Evolutionary conservation across 2,797 vertebrate species (phyloP), one percentile per base, ranked within the genome.

Genomic region (Peromyscus eremicus): DNA sequence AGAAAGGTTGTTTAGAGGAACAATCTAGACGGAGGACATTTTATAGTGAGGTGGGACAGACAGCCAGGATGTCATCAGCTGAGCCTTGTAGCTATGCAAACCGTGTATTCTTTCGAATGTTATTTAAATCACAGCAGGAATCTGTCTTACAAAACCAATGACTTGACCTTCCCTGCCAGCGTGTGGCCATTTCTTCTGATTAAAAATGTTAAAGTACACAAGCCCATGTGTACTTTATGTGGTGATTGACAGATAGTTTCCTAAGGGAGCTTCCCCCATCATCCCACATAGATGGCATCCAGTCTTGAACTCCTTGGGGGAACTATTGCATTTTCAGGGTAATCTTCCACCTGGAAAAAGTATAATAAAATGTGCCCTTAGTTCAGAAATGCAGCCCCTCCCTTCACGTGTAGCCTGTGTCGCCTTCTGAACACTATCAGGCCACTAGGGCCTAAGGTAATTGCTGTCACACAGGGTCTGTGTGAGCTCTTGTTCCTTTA

Each of bases 261-360:
- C 11, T 13, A 23, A 57, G 6, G 23, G 55, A 4, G 7, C 43
- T 87, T 70, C 49, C 76, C 77, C 77, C 40, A 13, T 52, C 27
- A 46, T 37, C 23, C 29, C 46, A 7, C 12, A 1, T 1, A 70
- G 57, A 27, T 16, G 49, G 7, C n/a, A 85, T 89, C 77, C 3
- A 10, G 12, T 80, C 23, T 68, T 93, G 52, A 27, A 19, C 55
- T 75, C 34, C 19, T 10, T 14, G 23, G 32, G 21, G 66, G 71
- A 6, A 43, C 27, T 13, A 16, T 32, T 7, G 3, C 62, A 27
- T 86, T 82, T 81, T 82, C 86, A 83, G 40, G 14, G 3, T 57
- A 76, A 85, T 85, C 76, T 34, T 32, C 94, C 55, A 16, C 27
- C 23, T 68, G 84, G 71, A 73, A 40, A 89, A 57, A 89, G 89